Evolutionary conservation across 2,113 vertebrate species (phyloP).

Genomic region (Pristiophorus japonicus): DNA sequence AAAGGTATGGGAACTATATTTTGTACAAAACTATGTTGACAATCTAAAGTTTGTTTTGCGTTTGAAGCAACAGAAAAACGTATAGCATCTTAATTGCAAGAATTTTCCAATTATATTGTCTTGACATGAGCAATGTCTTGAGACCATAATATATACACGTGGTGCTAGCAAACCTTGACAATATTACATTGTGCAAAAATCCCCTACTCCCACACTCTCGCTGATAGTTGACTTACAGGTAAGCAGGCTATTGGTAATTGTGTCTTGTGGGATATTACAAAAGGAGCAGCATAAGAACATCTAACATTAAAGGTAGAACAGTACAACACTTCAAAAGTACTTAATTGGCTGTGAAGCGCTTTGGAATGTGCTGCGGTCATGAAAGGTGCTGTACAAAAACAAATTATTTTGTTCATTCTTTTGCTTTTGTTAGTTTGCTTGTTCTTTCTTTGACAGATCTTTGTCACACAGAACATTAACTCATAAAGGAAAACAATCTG

Average conservation of each 20-base stretch:
- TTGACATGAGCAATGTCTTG: neutral
- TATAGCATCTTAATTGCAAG: neutral
- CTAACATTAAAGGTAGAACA: neutral
- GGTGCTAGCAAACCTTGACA: neutral
- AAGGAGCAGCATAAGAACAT: neutral
- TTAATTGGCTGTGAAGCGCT: neutral
- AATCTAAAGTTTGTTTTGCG: neutral
- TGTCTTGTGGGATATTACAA: neutral
- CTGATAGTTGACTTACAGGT: neutral
- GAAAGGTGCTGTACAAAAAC: neutral
- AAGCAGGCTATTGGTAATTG: neutral
- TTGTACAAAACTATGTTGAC: neutral
- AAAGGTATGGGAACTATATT: conserved; percentile 47
- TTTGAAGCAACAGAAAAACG: neutral
- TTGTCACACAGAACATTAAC: neutral
- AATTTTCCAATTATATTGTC: neutral
- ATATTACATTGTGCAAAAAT: neutral
- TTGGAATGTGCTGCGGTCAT: neutral
- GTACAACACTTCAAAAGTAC: neutral
- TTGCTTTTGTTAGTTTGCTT: neutral
- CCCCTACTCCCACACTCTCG: neutral
- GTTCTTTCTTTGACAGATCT: neutral
- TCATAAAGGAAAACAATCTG: neutral
- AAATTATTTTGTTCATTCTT: neutral
- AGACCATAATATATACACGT: neutral